A percentile compares a stretch with the other conserved stretches of the same genome.
phyloP scores from a whole-genome alignment of 2,797 vertebrate genomes.

The Brachymystax lenok region DNA sequence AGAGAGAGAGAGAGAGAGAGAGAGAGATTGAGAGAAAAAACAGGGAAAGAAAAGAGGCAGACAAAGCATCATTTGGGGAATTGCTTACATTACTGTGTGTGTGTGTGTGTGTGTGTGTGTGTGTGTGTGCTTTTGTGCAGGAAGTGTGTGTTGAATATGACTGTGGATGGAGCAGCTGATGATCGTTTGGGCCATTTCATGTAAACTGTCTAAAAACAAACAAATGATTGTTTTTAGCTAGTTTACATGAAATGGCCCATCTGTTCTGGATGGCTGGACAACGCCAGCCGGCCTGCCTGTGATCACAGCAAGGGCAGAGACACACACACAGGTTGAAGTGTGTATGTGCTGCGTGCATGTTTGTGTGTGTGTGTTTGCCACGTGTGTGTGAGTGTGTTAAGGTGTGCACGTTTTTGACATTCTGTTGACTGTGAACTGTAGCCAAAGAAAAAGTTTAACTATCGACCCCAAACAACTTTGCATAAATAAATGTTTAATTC shows the following conservation, averaged over 20 bases:
- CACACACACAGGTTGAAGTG: background rate
- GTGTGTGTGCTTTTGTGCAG: background rate
- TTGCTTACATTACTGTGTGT: no score
- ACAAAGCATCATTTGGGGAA: background rate
- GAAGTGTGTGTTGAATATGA: conserved; percentile 15
- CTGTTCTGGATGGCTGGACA: conserved; percentile 41
- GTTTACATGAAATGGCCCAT: conserved; percentile 57
- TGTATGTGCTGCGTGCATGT: background rate
- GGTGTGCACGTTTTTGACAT: no score
- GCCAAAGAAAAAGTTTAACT: no score
- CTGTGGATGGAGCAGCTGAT: conserved; percentile 32
- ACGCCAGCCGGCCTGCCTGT: conserved; percentile 12
- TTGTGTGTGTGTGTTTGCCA: background rate
- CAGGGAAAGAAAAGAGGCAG: conserved; percentile 10
- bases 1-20: background rate
- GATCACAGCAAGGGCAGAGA: conserved; percentile 32
- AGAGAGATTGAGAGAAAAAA: background rate
- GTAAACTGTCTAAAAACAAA: no score
- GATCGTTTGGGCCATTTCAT: conserved; percentile 24
- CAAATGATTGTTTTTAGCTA: conserved; percentile 45
- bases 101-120: no score
- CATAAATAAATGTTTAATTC: no score
- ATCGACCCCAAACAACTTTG: no score
- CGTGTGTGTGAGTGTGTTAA: no score
- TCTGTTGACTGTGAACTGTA: no score